These are phyloP conservation scores for Pungitius pungitius DNA, from an alignment of 2,113 vertebrate genomes.

Conservation along the genomic window DNA sequence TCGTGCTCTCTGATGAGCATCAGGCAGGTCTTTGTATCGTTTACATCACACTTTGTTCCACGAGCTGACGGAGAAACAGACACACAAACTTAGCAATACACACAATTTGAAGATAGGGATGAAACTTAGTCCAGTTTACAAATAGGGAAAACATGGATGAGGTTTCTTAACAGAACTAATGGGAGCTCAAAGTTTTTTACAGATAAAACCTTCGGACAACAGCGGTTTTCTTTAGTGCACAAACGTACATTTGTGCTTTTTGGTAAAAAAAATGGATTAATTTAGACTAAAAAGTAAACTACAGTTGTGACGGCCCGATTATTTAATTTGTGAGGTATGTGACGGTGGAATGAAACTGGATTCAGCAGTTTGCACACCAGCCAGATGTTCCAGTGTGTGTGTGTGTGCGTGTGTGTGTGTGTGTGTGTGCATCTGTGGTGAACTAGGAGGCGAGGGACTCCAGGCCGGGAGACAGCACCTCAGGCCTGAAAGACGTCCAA, in stretches of 20 bases:
- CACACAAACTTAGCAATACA: neutral
- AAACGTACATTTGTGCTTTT: too few species aligned
- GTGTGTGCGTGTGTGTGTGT: slow-evolving; percentile 9
- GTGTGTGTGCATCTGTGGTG: neutral
- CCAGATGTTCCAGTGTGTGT: slow-evolving; percentile 7
- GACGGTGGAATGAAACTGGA: slow-evolving; percentile 15
- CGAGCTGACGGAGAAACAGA: neutral
- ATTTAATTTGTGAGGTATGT: too few species aligned
- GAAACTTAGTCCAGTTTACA: neutral
- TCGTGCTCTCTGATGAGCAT: neutral
- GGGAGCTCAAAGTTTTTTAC: neutral
- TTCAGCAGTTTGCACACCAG: neutral
- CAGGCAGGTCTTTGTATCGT: neutral
- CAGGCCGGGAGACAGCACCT: neutral
- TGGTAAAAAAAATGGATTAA: too few species aligned
- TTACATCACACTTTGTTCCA: neutral
- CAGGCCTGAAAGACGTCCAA: slow-evolving; percentile 42
- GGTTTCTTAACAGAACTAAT: neutral
- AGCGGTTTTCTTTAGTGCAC: neutral
- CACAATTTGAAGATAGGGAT: neutral
- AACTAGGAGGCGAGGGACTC: slow-evolving; percentile 31
- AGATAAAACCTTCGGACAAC: neutral
- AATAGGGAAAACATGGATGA: neutral
- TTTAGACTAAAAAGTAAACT: too few species aligned
- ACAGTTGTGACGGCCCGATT: too few species aligned